Evolutionary conservation across 2,797 vertebrate genomes (phyloP), one percentile per base, ranked within the genome.

Genomic region (Xiphorhynchus erythropygius): DNA sequence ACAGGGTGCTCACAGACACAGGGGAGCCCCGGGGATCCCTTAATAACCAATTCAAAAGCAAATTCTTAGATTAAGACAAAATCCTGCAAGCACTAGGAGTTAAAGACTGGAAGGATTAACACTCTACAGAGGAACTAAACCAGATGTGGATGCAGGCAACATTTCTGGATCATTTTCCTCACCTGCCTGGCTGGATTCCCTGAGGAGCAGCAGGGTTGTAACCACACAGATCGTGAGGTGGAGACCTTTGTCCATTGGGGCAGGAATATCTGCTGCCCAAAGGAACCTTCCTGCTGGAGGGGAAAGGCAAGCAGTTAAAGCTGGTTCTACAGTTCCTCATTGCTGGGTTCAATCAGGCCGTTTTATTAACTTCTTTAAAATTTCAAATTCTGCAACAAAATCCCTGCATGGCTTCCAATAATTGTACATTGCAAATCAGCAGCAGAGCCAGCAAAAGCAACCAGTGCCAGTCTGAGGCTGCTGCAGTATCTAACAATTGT

Each of bases 181-280:
- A 97, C 97, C 97, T 96, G 95, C 65, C 37, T 94, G 95, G 68
- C 82, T 95, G 0, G 89, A 89, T 73, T 79, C 76, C 63, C 87
- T 84, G 44, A 96, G 92, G 76, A 97, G 90, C 84, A 96, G 87
- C 87, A 81, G 2, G 3, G 76, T 0, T 56, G 76, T 28, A 6
- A 64, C 15, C 69, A 82, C 47, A 11, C 47, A 70, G 71, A 95
- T 10, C 1, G 27, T 10, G 37, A 93, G 50, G 67, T 8, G 62
- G 28, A 94, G 85, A 37, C 64, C 42, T 76, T 50, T 93, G 17
- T 92, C 95, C 97, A 97, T 97, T 4, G 63, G 73, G 50, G 64
- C 74, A 59, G 87, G 55, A 88, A 59, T 41, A 69, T 8, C 62
- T 56, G 13, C 84, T 37, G n/a, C 11, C 62, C 19, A 16, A 37